Conservation (phyloP, 2,888 invertebrate genomes). For the Glyphotaelius pellucidus region DNA sequence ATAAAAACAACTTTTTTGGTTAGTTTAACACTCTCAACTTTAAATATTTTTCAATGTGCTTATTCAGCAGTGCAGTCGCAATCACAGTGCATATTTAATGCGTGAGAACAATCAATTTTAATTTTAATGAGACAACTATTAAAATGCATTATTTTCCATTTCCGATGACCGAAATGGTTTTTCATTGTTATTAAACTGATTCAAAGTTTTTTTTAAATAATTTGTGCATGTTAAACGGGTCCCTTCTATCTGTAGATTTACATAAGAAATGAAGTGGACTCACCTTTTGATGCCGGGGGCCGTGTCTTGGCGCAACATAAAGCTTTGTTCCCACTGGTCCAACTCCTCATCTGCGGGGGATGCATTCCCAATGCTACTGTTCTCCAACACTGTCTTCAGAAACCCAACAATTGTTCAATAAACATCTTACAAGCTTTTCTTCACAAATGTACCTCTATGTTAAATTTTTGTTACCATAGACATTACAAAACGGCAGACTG, state of each 20-base stretch:
- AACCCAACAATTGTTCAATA: slow-evolving; percentile 26
- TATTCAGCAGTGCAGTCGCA: too few species aligned
- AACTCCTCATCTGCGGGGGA: slow-evolving; percentile 83
- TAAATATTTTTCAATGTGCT: neutral
- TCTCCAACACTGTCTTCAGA: slow-evolving; percentile 82
- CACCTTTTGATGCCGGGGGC: slow-evolving; percentile 81
- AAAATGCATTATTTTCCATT: too few species aligned
- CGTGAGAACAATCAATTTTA: too few species aligned
- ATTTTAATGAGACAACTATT: too few species aligned
- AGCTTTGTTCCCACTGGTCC: slow-evolving; percentile 88
- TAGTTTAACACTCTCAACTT: too few species aligned
- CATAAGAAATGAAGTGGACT: neutral
- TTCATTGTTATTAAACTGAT: too few species aligned
- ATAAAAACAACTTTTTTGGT: neutral
- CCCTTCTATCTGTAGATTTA: too few species aligned
- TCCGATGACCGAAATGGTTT: too few species aligned
- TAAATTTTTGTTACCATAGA: neutral
- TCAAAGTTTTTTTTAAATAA: too few species aligned
- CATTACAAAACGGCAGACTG: too few species aligned
- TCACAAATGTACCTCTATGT: neutral
- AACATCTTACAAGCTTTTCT: neutral
- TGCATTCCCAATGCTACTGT: slow-evolving; percentile 78
- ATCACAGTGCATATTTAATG: too few species aligned
- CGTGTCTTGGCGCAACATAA: slow-evolving; percentile 83
- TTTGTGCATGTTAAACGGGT: too few species aligned